Percentiles rank a stretch among this genome's conserved stretches.
Conservation (phyloP, 1,140 invertebrate genomes). For the Conus ventricosus region DNA sequence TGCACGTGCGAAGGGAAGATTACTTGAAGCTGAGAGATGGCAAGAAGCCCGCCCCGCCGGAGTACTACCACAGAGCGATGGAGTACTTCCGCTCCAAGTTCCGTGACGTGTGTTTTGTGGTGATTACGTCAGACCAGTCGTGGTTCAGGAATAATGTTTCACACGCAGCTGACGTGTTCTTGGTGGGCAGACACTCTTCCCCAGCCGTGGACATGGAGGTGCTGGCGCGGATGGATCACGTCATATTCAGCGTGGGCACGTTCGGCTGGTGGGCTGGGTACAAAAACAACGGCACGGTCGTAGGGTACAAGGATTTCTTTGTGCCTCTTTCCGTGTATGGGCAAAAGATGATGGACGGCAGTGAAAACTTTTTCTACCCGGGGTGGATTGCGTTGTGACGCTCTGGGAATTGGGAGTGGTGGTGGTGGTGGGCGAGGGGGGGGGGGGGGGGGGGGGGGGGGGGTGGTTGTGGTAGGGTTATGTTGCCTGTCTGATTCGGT, state of each 20-base stretch:
- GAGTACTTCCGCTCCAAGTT: constrained; percentile 2
- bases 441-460: too few relatives aligned
- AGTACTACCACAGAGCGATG: constrained; percentile 28
- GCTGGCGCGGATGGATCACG: constrained; percentile 54
- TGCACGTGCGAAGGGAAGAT: too few relatives aligned
- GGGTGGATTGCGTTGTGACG: background rate
- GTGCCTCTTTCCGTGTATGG: constrained; percentile 8
- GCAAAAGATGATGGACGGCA: background rate
- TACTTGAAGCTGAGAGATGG: too few relatives aligned
- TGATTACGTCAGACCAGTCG: background rate
- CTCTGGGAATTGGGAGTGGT: background rate
- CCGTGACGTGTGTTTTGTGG: background rate
- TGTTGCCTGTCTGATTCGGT: too few relatives aligned
- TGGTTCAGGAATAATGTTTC: background rate
- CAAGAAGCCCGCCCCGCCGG: background rate
- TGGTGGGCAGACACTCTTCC: background rate
- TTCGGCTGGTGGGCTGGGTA: constrained; percentile 64
- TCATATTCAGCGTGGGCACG: constrained; percentile 58
- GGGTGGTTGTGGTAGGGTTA: too few relatives aligned
- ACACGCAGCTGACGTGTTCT: background rate
- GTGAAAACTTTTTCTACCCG: background rate
- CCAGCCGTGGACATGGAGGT: constrained; percentile 57
- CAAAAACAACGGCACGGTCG: constrained; percentile 52
- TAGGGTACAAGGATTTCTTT: constrained; percentile 52
- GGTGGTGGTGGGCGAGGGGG: too few relatives aligned